A percentile compares a stretch with the other conserved stretches of the same genome.
These are phyloP conservation scores for Falco concolor DNA, from an alignment of 2,797 vertebrate genomes.

Conservation along the genomic window DNA sequence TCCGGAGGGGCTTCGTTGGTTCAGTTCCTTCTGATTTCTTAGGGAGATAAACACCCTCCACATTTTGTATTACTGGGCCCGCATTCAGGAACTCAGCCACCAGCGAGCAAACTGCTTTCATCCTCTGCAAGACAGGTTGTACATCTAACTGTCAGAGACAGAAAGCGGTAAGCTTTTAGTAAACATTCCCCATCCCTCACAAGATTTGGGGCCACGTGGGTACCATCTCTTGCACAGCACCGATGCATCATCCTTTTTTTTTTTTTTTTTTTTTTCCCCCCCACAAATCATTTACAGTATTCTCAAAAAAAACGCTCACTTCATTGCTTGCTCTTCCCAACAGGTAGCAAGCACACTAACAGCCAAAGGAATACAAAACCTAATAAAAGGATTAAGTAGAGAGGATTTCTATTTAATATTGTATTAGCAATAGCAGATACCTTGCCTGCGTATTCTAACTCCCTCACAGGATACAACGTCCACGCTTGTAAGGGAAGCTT, in stretches of 20 bases:
- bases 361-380: constrained; percentile 6
- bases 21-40: background rate
- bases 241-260: background rate
- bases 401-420: constrained; percentile 57
- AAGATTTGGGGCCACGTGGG: background rate
- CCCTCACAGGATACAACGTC: constrained; percentile 27
- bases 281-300: rapidly evolving
- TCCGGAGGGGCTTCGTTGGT: background rate
- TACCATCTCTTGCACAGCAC: background rate
- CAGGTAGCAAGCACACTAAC: background rate
- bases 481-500: constrained; percentile 13
- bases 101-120: rapidly evolving
- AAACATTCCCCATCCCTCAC: background rate
- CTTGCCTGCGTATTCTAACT: background rate
- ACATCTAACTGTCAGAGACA: background rate
- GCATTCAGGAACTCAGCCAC: rapidly evolving
- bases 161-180: rapidly evolving
- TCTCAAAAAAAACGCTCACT: background rate
- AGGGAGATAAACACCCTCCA: no score
- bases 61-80: rapidly evolving
- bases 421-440: constrained; percentile 27
- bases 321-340: background rate
- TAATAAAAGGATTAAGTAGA: constrained; percentile 66
- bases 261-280: no score
- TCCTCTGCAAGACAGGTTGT: background rate